phyloP scores from a whole-genome alignment of 2,888 invertebrate species.

The Folsomia manolachei region DNA sequence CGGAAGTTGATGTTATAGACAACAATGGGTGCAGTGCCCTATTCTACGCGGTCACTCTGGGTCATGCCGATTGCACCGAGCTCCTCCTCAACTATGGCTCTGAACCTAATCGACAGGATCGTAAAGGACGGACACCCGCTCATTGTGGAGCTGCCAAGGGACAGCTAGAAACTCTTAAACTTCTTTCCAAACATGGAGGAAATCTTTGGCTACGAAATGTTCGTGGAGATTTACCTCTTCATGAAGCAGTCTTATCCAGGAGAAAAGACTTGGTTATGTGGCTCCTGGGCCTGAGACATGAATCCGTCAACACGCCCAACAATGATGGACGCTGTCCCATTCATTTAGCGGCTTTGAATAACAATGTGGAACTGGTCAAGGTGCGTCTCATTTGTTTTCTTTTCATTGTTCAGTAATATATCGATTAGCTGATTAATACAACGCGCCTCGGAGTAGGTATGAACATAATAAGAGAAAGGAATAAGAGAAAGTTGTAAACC shows the following conservation, averaged over 20 bases:
- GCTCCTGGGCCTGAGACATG: conserved; percentile 78
- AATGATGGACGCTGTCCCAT: conserved; percentile 89
- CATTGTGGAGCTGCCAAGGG: conserved; percentile 96
- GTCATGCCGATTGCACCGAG: conserved; percentile 90
- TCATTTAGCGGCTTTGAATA: conserved; percentile 90
- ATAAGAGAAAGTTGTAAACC: too few relatives aligned
- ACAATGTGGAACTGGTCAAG: conserved; percentile 90
- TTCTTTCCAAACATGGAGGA: conserved; percentile 71
- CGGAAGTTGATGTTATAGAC: conserved; percentile 83
- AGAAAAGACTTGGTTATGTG: conserved; percentile 83
- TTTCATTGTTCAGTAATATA: too few relatives aligned
- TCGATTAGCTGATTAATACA: too few relatives aligned
- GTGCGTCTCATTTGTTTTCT: conserved; percentile 53
- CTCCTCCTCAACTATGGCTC: conserved; percentile 84
- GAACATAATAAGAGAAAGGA: too few relatives aligned
- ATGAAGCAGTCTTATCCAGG: conserved; percentile 89
- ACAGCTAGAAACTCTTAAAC: conserved; percentile 80
- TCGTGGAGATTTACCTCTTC: conserved; percentile 89
- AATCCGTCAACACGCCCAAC: conserved; percentile 81
- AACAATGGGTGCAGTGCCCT: conserved; percentile 93
- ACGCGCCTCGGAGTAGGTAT: too few relatives aligned
- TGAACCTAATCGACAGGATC: conserved; percentile 86
- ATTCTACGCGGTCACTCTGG: conserved; percentile 93
- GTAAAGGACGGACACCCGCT: conserved; percentile 74
- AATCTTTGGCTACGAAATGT: conserved; percentile 90